A percentile compares a stretch with the other conserved stretches of the same genome.
These are phyloP conservation scores for Rhorus exstirpatorius DNA, from an alignment of 2,888 invertebrate species.

Conservation along the genomic window DNA sequence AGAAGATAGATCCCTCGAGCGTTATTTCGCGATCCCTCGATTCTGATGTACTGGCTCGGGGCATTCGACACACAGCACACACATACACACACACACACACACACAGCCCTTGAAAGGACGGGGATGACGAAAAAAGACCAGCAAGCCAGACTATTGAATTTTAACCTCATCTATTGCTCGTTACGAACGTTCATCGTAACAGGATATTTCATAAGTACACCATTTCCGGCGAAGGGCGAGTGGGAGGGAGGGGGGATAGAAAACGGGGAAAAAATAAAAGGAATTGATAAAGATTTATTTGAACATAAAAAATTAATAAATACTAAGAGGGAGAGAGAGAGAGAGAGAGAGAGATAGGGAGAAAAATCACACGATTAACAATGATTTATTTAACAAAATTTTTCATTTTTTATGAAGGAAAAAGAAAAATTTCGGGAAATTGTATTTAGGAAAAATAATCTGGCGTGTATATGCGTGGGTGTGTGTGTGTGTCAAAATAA, in stretches of 20 bases:
- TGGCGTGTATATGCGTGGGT: too few relatives aligned
- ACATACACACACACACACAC: too few relatives aligned
- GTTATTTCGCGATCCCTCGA: conserved; percentile 54
- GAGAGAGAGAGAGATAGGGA: not conserved
- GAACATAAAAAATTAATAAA: conserved; percentile 5
- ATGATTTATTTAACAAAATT: too few relatives aligned
- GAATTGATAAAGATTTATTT: not conserved
- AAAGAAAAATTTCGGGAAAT: too few relatives aligned
- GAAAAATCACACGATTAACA: too few relatives aligned
- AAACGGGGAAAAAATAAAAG: not conserved
- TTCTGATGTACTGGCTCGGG: too few relatives aligned
- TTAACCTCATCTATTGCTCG: conserved; percentile 80
- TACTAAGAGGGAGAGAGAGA: not conserved
- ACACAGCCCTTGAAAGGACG: conserved; percentile 9
- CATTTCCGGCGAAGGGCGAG: conserved; percentile 72
- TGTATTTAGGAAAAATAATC: too few relatives aligned
- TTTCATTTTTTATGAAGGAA: too few relatives aligned
- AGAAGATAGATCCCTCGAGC: conserved; percentile 37
- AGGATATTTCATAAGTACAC: conserved; percentile 72
- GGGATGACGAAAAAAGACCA: conserved; percentile 35
- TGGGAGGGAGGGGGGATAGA: not conserved
- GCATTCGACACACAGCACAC: conserved; percentile 4
- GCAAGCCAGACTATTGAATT: conserved; percentile 83
- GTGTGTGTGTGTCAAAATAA: too few relatives aligned
- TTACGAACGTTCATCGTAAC: conserved; percentile 64